Evolutionary conservation across 53 echinoderm and acorn worm genomes (phyloP), one percentile per base, ranked within the genome.

Genomic region (Stichopus horrens): DNA sequence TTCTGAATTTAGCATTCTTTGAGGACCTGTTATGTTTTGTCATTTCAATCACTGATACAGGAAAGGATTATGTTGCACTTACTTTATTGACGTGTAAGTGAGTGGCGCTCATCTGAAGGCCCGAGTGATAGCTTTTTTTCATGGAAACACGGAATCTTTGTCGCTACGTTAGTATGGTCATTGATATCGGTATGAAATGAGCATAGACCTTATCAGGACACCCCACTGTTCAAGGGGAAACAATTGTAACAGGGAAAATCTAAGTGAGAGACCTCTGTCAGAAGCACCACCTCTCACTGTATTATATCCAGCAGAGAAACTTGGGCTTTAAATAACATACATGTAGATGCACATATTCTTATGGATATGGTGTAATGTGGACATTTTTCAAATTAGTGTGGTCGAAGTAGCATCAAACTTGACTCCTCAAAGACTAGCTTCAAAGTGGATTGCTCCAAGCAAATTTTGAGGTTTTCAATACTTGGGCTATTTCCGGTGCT

Each of bases 381-480:
- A 81, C 56, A 81, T 81, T 21, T 58, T 81, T 81, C 57, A 58
- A 81, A 55, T 81, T 57, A 56, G 57, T 81, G 81, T 57, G 81
- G 81, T 81, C 16, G 57, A 21, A 81, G 57, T 56, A 57, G 56
- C 56, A 7, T 7, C 18, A 9, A 9, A 57, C 57, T 75, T 11
- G 21, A 37, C 37, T 52, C 23, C 75, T 20, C 81, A 58, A 81
- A 22, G 23, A 16, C 71, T 16, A 18, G 18, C 71, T 71, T 71
- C 71, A 71, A 0, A 1, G 58, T 10, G n/a, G 54, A 57, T 81
- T 58, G 81, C 81, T 56, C 6, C 57, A 56, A 81, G 81, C 81
- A 81, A 58, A 53, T 56, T 81, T 56, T 56, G 58, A 57, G 81
- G 81, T 81, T 53, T n/a, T 56, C 57, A 81, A 81, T 81, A 57